Conservation (phyloP, 1,140 invertebrate species). For the Drosophila pseudoobscura region DNA sequence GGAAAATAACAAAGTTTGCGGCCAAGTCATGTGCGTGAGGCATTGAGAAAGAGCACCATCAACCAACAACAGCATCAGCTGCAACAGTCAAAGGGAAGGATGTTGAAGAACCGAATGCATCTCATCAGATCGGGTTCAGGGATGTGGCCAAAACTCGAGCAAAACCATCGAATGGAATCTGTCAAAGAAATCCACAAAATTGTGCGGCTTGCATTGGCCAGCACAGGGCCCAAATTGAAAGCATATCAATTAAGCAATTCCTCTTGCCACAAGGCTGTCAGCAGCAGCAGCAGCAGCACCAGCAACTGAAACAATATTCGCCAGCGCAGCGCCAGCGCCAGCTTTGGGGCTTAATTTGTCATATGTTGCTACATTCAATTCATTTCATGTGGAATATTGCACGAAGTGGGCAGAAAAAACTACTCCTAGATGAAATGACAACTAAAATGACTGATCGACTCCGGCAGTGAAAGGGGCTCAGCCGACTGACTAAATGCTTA, state of each 20-base stretch:
- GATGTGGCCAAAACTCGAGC: not conserved
- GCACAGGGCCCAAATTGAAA: constrained; percentile 21
- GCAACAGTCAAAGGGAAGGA: constrained; percentile 24
- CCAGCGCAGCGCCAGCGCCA: not conserved
- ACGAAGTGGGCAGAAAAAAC: constrained; percentile 4
- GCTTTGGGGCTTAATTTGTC: constrained; percentile 48
- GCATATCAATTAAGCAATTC: constrained; percentile 51
- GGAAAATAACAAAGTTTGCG: constrained; percentile 70
- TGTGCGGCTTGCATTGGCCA: not conserved
- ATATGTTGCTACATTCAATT: constrained; percentile 26
- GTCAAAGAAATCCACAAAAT: constrained; percentile 8
- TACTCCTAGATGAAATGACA: constrained; percentile 55
- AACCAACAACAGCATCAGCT: constrained; percentile 4
- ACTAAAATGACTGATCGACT: constrained; percentile 63
- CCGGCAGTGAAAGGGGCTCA: constrained; percentile 44
- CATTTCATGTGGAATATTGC: constrained; percentile 27
- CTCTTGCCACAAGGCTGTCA: constrained; percentile 26
- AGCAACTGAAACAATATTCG: constrained; percentile 8
- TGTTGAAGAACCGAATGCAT: not conserved
- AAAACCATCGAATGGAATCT: not conserved
- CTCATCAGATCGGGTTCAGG: constrained; percentile 1
- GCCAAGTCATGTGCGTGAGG: constrained; percentile 73
- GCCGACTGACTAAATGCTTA: constrained; percentile 69
- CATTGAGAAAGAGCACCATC: constrained; percentile 56
- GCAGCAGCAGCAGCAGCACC: constrained; percentile 20